These are phyloP conservation scores for Drosophila erecta DNA, from an alignment of 1,140 invertebrate species.

Conservation along the genomic window DNA sequence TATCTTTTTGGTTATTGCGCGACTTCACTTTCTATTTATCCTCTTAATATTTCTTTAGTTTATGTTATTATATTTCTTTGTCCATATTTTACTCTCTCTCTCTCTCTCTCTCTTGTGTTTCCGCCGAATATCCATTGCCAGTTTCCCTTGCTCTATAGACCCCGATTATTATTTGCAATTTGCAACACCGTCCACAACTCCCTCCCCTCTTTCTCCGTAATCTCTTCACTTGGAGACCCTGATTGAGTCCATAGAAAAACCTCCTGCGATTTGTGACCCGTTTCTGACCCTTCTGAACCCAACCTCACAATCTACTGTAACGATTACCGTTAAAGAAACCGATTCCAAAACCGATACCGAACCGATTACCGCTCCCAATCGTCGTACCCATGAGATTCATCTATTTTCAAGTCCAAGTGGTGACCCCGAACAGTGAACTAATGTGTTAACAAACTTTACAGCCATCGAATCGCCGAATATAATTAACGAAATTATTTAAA, in stretches of 20 bases:
- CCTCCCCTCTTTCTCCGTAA: conserved; percentile 21
- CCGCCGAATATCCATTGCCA: conserved; percentile 24
- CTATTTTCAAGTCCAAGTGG: conserved; percentile 57
- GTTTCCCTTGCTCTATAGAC: conserved; percentile 21
- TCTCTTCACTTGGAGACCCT: conserved; percentile 35
- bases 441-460: conserved; percentile 72
- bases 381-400: conserved; percentile 62
- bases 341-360: conserved; percentile 12
- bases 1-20: conserved; percentile 47
- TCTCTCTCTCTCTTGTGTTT: conserved; percentile 28
- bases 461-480: conserved; percentile 47
- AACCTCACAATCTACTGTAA: conserved; percentile 13
- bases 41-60: conserved; percentile 41
- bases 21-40: conserved; percentile 46
- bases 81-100: conserved; percentile 24
- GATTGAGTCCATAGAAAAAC: conserved; percentile 20
- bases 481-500: conserved; percentile 54
- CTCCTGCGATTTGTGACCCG: conserved; percentile 41
- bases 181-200: conserved; percentile 28
- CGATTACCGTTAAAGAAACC: conserved; percentile 11
- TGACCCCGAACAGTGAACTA: conserved; percentile 59
- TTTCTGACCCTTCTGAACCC: conserved; percentile 17
- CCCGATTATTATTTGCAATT: conserved; percentile 26
- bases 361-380: conserved; percentile 35
- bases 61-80: conserved; percentile 33